These are phyloP conservation scores for Urocolius indicus DNA, from an alignment of 2,113 vertebrate species.

Conservation along the genomic window DNA sequence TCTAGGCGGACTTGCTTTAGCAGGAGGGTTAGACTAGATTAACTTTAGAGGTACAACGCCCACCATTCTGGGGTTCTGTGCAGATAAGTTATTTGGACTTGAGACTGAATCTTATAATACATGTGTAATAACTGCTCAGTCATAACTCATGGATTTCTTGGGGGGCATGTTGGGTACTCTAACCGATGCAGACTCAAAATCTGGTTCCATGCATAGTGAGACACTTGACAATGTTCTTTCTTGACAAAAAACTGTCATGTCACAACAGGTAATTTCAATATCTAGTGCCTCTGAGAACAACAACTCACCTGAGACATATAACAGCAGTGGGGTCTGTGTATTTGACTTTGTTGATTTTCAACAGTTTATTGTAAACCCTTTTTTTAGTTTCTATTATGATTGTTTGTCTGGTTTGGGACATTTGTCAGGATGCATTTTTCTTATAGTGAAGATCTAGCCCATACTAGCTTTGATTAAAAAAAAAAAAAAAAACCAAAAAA, in stretches of 20 bases:
- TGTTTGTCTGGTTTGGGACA: not conserved
- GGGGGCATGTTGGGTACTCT: accelerated
- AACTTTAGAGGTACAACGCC: too few relatives aligned
- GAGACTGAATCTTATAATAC: not conserved
- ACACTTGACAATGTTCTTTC: not conserved
- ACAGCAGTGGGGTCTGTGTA: not conserved
- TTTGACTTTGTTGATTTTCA: not conserved
- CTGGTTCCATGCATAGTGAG: not conserved
- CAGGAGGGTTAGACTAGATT: too few relatives aligned
- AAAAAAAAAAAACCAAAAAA: too few relatives aligned
- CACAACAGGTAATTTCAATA: not conserved
- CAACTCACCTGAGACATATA: not conserved
- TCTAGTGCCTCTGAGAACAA: not conserved
- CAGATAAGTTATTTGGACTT: not conserved
- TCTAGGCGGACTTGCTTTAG: too few relatives aligned
- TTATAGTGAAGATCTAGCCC: not conserved
- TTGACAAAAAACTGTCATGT: not conserved
- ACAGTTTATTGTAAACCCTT: not conserved
- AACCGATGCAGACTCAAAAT: not conserved
- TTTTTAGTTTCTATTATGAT: not conserved
- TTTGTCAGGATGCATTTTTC: not conserved
- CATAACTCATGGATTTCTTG: not conserved
- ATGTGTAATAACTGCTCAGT: not conserved
- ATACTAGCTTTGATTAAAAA: not conserved
- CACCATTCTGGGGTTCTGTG: too few relatives aligned